Conservation (phyloP, 2,797 vertebrate species). For the Enteromius anoplus region DNA sequence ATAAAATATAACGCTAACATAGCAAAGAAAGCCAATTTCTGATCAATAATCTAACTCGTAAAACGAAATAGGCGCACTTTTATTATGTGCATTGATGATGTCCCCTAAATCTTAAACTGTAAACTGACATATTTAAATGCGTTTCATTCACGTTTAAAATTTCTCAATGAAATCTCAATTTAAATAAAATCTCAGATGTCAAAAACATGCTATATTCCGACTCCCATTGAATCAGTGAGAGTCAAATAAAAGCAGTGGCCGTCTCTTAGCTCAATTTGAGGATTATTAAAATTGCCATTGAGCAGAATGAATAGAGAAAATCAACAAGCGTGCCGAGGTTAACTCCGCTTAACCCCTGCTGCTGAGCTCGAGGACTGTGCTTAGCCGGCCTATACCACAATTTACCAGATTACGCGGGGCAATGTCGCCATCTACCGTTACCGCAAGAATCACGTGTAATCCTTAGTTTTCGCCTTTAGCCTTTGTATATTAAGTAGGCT, state of each 20-base stretch:
- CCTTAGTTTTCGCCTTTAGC: not conserved
- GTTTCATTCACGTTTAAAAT: not conserved
- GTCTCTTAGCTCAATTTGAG: not conserved
- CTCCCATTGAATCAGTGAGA: not conserved
- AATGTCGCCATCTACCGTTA: constrained; percentile 33
- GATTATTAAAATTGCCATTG: not conserved
- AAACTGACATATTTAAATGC: too few relatives aligned
- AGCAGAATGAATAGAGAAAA: not conserved
- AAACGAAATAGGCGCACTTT: not conserved
- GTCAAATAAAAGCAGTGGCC: not conserved
- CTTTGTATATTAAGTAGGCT: not conserved
- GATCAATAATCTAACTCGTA: not conserved
- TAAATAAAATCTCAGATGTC: not conserved
- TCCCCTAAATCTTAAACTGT: not conserved
- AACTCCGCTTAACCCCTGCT: not conserved
- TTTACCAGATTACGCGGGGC: not conserved
- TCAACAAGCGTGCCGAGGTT: not conserved
- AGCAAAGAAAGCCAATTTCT: not conserved
- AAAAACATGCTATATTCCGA: not conserved
- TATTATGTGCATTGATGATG: not conserved
- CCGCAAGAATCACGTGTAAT: not conserved
- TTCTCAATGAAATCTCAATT: not conserved
- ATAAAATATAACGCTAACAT: not conserved
- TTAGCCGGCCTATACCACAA: not conserved
- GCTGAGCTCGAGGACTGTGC: not conserved